Conservation (phyloP, 2,888 invertebrate genomes). For the Theretra japonica region DNA sequence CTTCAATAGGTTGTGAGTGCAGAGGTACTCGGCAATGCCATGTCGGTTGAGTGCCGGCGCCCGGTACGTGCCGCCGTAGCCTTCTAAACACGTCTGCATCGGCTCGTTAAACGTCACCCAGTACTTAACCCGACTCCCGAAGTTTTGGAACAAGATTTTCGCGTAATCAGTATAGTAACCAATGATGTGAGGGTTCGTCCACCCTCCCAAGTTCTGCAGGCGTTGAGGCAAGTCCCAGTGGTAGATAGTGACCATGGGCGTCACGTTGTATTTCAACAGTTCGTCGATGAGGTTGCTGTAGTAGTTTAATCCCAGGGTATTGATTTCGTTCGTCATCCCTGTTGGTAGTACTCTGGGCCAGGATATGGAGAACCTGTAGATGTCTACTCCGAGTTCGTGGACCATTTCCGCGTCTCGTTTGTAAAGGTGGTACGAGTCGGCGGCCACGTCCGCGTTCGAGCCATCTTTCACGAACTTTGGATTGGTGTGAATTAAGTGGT, state of each 20-base stretch:
- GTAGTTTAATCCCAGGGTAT: slow-evolving; percentile 88
- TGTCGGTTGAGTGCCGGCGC: slow-evolving; percentile 85
- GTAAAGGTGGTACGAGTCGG: slow-evolving; percentile 88
- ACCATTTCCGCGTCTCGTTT: slow-evolving; percentile 87
- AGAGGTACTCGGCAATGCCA: slow-evolving; percentile 87
- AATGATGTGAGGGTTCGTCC: slow-evolving; percentile 87
- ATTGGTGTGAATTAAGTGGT: slow-evolving; percentile 79
- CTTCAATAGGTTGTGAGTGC: slow-evolving; percentile 89
- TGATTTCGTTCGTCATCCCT: slow-evolving; percentile 87
- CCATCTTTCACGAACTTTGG: slow-evolving; percentile 82
- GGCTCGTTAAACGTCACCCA: slow-evolving; percentile 94
- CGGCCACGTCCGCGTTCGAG: slow-evolving; percentile 87
- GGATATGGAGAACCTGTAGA: slow-evolving; percentile 90
- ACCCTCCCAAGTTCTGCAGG: slow-evolving; percentile 88
- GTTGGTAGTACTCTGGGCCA: slow-evolving; percentile 91
- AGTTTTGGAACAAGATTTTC: slow-evolving; percentile 84
- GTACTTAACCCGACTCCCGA: slow-evolving; percentile 86
- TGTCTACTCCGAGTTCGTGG: slow-evolving; percentile 85
- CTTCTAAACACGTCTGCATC: slow-evolving; percentile 81
- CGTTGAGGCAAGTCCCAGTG: slow-evolving; percentile 89
- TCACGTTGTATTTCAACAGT: slow-evolving; percentile 86
- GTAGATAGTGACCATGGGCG: slow-evolving; percentile 89
- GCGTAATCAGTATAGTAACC: slow-evolving; percentile 88
- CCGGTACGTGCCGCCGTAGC: slow-evolving; percentile 85
- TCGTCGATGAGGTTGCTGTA: slow-evolving; percentile 91